A percentile compares a stretch with the other conserved stretches of the same genome.
These are phyloP conservation scores for Drosophila pandora DNA, from an alignment of 1,140 invertebrate genomes.

Conservation along the genomic window DNA sequence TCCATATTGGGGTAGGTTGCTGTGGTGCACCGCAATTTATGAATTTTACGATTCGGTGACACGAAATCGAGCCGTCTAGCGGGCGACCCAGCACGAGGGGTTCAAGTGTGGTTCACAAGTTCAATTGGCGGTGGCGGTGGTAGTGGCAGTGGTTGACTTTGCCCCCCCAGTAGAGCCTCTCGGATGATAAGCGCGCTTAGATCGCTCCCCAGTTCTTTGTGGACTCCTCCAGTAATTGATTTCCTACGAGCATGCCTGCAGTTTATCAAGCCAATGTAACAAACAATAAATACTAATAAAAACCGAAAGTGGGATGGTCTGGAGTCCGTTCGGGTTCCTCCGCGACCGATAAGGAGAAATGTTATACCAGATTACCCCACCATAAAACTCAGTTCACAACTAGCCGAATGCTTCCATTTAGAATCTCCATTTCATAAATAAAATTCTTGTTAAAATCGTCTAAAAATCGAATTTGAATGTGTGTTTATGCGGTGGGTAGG, in stretches of 20 bases:
- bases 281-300: slow-evolving; percentile 58
- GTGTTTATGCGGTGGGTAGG: background rate
- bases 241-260: slow-evolving; percentile 26
- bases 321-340: slow-evolving; percentile 13
- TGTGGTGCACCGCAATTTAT: slow-evolving; percentile 21
- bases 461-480: slow-evolving; percentile 47
- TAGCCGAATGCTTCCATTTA: slow-evolving; percentile 25
- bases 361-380: slow-evolving; percentile 11
- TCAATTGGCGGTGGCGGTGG: slow-evolving; percentile 57
- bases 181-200: slow-evolving; percentile 59
- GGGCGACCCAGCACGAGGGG: slow-evolving; percentile 20
- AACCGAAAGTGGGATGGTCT: slow-evolving; percentile 27
- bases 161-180: background rate
- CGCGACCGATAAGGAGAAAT: slow-evolving; percentile 46
- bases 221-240: slow-evolving; percentile 53
- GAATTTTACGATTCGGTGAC: slow-evolving; percentile 48
- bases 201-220: slow-evolving; percentile 10
- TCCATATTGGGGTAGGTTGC: slow-evolving; percentile 67
- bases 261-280: slow-evolving; percentile 68
- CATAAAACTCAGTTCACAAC: slow-evolving; percentile 62
- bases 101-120: slow-evolving; percentile 39
- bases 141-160: slow-evolving; percentile 6
- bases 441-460: slow-evolving; percentile 55
- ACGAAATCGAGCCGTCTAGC: slow-evolving; percentile 39
- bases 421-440: slow-evolving; percentile 44